A percentile compares a stretch with the other conserved stretches of the same genome.
phyloP scores from a whole-genome alignment of 2,888 invertebrate genomes.

The Anaspis maculata region DNA sequence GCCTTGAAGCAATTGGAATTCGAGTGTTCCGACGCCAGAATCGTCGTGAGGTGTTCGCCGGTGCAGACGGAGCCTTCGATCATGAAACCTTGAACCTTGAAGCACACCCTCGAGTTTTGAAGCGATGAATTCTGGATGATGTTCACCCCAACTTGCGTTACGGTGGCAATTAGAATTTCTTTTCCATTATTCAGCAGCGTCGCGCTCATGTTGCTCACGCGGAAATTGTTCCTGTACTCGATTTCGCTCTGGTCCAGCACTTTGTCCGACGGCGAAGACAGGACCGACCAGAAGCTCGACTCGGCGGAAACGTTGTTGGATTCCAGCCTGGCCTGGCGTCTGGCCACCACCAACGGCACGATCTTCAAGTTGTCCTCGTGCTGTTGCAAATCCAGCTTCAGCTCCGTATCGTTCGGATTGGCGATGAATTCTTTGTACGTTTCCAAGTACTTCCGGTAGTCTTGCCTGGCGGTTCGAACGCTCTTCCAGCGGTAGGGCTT shows the following conservation, averaged over 20 bases:
- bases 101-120: constrained; percentile 31
- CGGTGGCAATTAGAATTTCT: constrained; percentile 62
- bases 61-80: constrained; percentile 60
- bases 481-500: constrained; percentile 67
- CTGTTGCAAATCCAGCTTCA: constrained; percentile 64
- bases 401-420: constrained; percentile 64
- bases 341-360: constrained; percentile 66
- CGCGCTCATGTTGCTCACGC: constrained; percentile 63
- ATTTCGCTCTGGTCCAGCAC: constrained; percentile 4
- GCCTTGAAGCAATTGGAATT: constrained; percentile 59
- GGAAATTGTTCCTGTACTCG: constrained; percentile 71
- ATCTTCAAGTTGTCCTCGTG: constrained; percentile 68
- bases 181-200: constrained; percentile 59
- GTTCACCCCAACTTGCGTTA: too few species aligned
- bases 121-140: too few species aligned
- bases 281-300: constrained; percentile 39
- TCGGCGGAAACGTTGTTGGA: constrained; percentile 54
- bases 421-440: constrained; percentile 62
- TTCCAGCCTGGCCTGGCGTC: constrained; percentile 72
- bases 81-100: constrained; percentile 62
- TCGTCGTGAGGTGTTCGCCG: constrained; percentile 60
- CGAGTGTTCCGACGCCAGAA: constrained; percentile 52
- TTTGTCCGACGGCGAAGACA: constrained; percentile 36
- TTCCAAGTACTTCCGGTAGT: constrained; percentile 60
- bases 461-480: constrained; percentile 58